These are phyloP conservation scores for Volucella inflata DNA, from an alignment of 2,888 invertebrate species.

Conservation along the genomic window DNA sequence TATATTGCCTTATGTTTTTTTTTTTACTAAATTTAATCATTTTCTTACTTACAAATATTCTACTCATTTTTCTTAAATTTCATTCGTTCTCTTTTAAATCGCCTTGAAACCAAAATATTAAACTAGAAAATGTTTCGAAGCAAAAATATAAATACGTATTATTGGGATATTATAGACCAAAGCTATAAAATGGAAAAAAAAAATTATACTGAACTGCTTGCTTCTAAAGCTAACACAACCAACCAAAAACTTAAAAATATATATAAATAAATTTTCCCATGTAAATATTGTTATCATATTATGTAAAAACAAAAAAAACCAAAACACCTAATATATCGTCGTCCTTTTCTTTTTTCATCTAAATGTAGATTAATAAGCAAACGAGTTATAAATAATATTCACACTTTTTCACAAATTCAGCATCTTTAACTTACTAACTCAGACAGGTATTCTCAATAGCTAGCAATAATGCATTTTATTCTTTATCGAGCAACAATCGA, in stretches of 20 bases:
- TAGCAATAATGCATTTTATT: slow-evolving; percentile 63
- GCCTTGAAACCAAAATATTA: slow-evolving; percentile 9
- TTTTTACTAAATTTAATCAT: neutral
- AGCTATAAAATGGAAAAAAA: slow-evolving; percentile 35
- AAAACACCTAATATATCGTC: slow-evolving; percentile 58
- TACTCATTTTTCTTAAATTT: slow-evolving; percentile 1
- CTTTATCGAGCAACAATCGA: slow-evolving; percentile 26
- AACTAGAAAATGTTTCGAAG: slow-evolving; percentile 9
- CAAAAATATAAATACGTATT: slow-evolving; percentile 19
- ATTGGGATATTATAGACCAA: slow-evolving; percentile 31
- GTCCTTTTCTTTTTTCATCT: slow-evolving; percentile 73
- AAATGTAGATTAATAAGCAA: slow-evolving; percentile 65
- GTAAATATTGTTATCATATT: slow-evolving; percentile 72
- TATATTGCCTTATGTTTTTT: slow-evolving; percentile 20
- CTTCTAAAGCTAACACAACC: slow-evolving; percentile 62
- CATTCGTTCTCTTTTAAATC: neutral
- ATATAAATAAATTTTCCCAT: slow-evolving; percentile 55
- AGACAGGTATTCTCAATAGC: slow-evolving; percentile 63
- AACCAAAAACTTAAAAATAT: slow-evolving; percentile 25
- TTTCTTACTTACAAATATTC: slow-evolving; percentile 1
- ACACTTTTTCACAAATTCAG: slow-evolving; percentile 61
- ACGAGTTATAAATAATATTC: slow-evolving; percentile 50
- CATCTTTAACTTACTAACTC: slow-evolving; percentile 69
- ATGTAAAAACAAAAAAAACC: slow-evolving; percentile 56
- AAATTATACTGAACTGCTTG: slow-evolving; percentile 66